These are phyloP conservation scores for Coryphaenoides rupestris DNA, from an alignment of 2,113 vertebrate species.

Conservation along the genomic window DNA sequence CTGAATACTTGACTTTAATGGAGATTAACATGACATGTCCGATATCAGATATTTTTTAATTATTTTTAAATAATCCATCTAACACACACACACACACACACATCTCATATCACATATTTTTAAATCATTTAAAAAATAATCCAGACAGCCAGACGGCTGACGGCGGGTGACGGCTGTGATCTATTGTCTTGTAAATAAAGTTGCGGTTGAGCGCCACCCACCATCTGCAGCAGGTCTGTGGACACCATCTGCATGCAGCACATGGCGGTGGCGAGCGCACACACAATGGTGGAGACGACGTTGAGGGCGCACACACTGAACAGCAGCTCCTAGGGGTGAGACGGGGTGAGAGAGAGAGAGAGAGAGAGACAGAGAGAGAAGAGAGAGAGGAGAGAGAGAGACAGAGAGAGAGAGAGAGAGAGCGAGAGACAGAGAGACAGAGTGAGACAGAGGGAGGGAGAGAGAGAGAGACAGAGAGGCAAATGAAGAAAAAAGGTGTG, in stretches of 20 bases:
- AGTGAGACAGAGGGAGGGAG: background rate
- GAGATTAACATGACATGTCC: too few species aligned
- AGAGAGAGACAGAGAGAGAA: slow-evolving; percentile 12
- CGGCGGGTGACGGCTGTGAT: too few species aligned
- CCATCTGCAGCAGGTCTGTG: slow-evolving; percentile 95
- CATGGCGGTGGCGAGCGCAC: slow-evolving; percentile 94
- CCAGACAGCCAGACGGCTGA: too few species aligned
- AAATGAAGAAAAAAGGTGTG: too few species aligned
- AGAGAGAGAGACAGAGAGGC: background rate
- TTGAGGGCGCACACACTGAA: slow-evolving; percentile 97
- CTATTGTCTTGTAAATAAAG: too few species aligned
- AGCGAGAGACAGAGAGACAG: background rate
- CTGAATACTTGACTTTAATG: too few species aligned
- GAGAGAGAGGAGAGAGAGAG: background rate
- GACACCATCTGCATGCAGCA: slow-evolving; percentile 99
- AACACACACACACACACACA: too few species aligned
- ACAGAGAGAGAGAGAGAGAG: slow-evolving; percentile 9
- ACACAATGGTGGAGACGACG: slow-evolving; percentile 97
- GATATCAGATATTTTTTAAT: too few species aligned
- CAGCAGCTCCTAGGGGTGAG: slow-evolving; percentile 83
- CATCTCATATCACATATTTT: too few species aligned
- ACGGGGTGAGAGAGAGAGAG: slow-evolving; percentile 15
- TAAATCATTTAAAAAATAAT: too few species aligned
- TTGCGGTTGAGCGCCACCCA: slow-evolving; percentile 67
- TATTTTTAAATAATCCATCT: too few species aligned